Conservation (phyloP, 53 echinoderm and acorn worm genomes). For the Echinometra lucunter region DNA sequence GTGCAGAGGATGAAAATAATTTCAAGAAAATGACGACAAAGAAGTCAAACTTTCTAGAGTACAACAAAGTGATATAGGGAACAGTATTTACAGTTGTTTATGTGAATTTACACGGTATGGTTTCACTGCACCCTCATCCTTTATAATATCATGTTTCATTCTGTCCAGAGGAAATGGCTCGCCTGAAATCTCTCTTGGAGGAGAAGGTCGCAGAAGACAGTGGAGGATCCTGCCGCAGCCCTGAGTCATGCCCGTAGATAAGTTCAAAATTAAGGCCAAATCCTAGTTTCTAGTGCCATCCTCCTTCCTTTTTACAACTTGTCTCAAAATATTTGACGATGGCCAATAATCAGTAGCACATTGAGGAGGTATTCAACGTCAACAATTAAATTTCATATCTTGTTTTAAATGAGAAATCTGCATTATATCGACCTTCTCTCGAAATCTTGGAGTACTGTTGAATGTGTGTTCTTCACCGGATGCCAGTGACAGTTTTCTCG, state of each 20-base stretch:
- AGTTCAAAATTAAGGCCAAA: not conserved
- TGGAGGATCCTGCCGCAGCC: not conserved
- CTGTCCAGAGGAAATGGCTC: not conserved
- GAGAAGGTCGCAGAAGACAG: not conserved
- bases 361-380: too few species aligned
- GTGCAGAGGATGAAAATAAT: too few species aligned
- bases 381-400: too few species aligned
- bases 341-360: too few species aligned
- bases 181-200: not conserved
- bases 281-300: too few species aligned
- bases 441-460: not conserved
- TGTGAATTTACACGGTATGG: too few species aligned
- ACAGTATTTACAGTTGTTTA: too few species aligned
- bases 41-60: not conserved
- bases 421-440: not conserved
- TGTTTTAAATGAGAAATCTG: not conserved
- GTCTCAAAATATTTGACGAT: too few species aligned
- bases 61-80: too few species aligned
- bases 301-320: too few species aligned
- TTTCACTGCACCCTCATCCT: too few species aligned
- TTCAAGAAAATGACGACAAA: too few species aligned
- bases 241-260: not conserved
- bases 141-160: not conserved
- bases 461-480: not conserved
- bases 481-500: not conserved